Conservation (phyloP, 35 echinoderm and acorn worm species). For the Heliocidaris erythrogramma region DNA sequence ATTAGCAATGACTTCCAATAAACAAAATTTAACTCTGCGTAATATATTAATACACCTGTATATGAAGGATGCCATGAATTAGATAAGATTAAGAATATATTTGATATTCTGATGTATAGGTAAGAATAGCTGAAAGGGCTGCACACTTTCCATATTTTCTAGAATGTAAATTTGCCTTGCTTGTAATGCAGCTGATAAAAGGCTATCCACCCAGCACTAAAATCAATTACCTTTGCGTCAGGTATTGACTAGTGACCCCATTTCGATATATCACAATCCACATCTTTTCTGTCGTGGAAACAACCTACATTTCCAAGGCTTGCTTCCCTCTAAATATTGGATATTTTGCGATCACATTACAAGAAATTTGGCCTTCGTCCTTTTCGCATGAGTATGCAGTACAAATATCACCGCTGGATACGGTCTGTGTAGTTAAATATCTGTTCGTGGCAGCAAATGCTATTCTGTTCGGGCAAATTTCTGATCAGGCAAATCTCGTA, state of each 20-base stretch:
- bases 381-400: background rate
- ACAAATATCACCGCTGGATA: background rate
- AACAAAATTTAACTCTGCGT: no score
- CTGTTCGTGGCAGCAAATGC: background rate
- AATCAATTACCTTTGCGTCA: background rate
- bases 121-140: no score
- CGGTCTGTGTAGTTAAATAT: background rate
- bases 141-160: no score
- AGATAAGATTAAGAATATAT: no score
- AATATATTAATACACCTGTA: no score
- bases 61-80: no score
- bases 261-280: background rate
- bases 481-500: background rate
- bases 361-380: background rate
- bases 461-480: background rate
- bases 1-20: no score
- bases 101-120: no score
- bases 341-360: background rate
- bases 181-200: no score
- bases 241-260: background rate
- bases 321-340: background rate
- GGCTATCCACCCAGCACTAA: background rate
- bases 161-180: no score
- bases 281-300: background rate
- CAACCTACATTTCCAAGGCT: background rate